Evolutionary conservation across 1,140 invertebrate species (phyloP), one percentile per base, ranked within the genome.

Genomic region (Drosophila watanabei): DNA sequence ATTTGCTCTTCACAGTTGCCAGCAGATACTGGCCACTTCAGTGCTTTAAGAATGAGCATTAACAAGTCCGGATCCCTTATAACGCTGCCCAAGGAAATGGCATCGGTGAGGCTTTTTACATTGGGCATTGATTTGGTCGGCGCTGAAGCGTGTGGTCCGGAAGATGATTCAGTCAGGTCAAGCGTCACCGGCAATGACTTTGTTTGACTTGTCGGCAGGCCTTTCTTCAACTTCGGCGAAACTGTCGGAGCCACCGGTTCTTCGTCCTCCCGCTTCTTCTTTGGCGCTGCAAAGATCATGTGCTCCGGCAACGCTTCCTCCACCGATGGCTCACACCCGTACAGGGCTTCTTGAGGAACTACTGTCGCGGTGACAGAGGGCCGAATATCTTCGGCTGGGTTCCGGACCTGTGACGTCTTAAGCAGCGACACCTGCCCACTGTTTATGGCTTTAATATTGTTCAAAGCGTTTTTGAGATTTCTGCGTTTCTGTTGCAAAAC

Each of bases 51-150:
- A 58, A 93, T 93, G 2, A 93, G 75, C 61, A 83, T 93, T 7
- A 93, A 56, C n/a, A 93, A 63, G 64, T 93, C 90, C 3, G 80
- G 70, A 81, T 93, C 92, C 39, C 89, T 75, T 30, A 93, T 92
- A 11, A 92, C 90, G 49, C 82, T 82, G 7, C 92, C 92, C 24
- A 93, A 59, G 16, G 82, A 79, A 62, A 93, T 84, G 6, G 85
- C 62, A 32, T 93, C 91, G 8, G 91, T 79, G 11, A 92, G 69
- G 39, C 58, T 77, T n/a, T 54, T 85, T 3, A 82, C 69, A 62
- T n/a, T 80, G 4, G 82, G 33, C 37, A 68, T 43, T 5, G 70
- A 41, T 51, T 80, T 75, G 2, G 64, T 41, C 35, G 66, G 70
- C 3, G 18, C 9, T 48, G 28, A 18, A 24, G 1, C 16, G 11